These are phyloP conservation scores for Parotia lawesii DNA, from an alignment of 2,113 vertebrate genomes.

Conservation along the genomic window DNA sequence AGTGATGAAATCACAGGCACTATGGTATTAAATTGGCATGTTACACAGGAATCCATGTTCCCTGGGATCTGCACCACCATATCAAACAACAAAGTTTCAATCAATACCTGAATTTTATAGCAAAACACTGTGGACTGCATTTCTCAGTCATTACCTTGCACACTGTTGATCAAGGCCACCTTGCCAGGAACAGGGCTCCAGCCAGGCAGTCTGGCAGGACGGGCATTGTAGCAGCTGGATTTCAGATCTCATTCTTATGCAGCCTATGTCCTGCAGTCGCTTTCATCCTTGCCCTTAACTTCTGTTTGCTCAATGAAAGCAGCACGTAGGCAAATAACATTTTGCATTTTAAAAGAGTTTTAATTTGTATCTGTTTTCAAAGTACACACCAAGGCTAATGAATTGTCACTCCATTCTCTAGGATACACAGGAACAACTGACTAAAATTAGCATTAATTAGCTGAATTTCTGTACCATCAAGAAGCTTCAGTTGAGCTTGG, in stretches of 20 bases:
- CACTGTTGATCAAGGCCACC: background rate
- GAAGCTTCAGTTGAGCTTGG: background rate
- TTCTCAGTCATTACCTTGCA: background rate
- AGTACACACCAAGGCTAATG: slow-evolving; percentile 42
- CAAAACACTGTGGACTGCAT: rapidly evolving
- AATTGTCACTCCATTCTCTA: slow-evolving; percentile 33
- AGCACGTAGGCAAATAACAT: slow-evolving; percentile 47
- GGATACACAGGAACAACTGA: slow-evolving; percentile 2
- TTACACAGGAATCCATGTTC: background rate
- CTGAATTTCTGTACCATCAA: background rate
- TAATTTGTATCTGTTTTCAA: slow-evolving; percentile 59
- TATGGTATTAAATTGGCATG: background rate
- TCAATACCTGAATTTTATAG: background rate
- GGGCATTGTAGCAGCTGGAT: background rate
- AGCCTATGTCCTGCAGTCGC: background rate
- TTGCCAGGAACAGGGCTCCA: background rate
- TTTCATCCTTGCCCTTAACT: slow-evolving; percentile 23
- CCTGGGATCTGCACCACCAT: background rate
- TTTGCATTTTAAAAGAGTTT: slow-evolving; percentile 59
- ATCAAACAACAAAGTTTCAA: background rate
- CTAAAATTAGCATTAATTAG: slow-evolving; percentile 47
- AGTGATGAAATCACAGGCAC: background rate
- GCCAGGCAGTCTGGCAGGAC: background rate
- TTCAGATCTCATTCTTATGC: slow-evolving; percentile 25
- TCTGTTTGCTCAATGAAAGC: slow-evolving; percentile 30